Evolutionary conservation across 1,140 invertebrate species (phyloP).

Genomic region (Ceratitis capitata): DNA sequence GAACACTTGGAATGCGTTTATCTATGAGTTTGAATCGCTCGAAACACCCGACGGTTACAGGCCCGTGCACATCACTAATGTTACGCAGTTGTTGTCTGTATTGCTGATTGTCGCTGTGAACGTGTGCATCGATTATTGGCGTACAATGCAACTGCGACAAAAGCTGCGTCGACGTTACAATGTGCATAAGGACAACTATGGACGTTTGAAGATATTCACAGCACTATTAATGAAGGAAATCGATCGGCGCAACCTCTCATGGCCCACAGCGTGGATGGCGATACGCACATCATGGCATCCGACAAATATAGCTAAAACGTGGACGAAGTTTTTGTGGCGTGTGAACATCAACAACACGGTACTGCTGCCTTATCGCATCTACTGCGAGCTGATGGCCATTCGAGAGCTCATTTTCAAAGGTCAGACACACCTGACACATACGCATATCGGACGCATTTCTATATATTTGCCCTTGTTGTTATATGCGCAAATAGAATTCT

Average conservation of each 20-base stretch:
- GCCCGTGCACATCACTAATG: slow-evolving; percentile 47
- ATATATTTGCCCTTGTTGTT: slow-evolving; percentile 71
- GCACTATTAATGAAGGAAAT: slow-evolving; percentile 66
- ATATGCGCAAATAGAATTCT: slow-evolving; percentile 68
- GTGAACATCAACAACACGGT: slow-evolving; percentile 59
- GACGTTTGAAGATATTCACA: slow-evolving; percentile 47
- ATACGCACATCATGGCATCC: slow-evolving; percentile 64
- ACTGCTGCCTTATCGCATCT: slow-evolving; percentile 63
- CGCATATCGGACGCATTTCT: slow-evolving; percentile 66
- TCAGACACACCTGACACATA: slow-evolving; percentile 59
- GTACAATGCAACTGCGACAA: slow-evolving; percentile 43
- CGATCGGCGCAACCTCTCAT: slow-evolving; percentile 53
- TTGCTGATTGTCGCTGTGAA: slow-evolving; percentile 58
- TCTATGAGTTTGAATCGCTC: slow-evolving; percentile 79
- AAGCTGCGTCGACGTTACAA: slow-evolving; percentile 49
- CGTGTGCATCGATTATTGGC: slow-evolving; percentile 53
- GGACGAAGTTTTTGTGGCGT: slow-evolving; percentile 57
- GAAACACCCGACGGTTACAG: slow-evolving; percentile 68
- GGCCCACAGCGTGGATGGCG: slow-evolving; percentile 55
- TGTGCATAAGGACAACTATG: slow-evolving; percentile 45
- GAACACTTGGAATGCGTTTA: slow-evolving; percentile 82
- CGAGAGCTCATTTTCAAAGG: slow-evolving; percentile 60
- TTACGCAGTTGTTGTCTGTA: slow-evolving; percentile 55
- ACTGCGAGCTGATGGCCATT: slow-evolving; percentile 64
- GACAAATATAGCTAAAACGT: slow-evolving; percentile 57